Evolutionary conservation across 2,797 vertebrate genomes (phyloP), one percentile per base, ranked within the genome.

Genomic region (Rhynchonycteris naso): DNA sequence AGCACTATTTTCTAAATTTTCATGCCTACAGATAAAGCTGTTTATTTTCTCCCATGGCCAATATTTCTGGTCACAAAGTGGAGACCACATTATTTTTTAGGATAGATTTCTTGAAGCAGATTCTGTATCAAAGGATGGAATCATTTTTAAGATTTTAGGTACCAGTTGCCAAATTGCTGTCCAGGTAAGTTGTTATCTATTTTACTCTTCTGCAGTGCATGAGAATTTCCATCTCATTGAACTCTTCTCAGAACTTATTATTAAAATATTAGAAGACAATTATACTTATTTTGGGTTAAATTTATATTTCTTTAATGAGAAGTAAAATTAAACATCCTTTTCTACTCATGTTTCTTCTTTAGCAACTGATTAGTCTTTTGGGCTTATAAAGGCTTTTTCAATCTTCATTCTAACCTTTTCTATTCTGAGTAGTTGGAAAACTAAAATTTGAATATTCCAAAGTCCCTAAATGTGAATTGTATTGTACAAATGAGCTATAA

Each of bases 181-280:
- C 38, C 11, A 28, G 52, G 33, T n/a, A 35, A 59, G 9, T 61
- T 74, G 3, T 68, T 68, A 26, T 83, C 28, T 83, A 14, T 69
- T 69, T 90, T 79, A 43, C 4, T 47, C 19, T 86, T 74, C 12
- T 68, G 5, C 16, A 56, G 38, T 68, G 4, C 8, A 47, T 30
- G 14, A 71, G 19, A 81, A 83, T 81, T 92, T 93, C 87, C 33
- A 94, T 58, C 28, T 50, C 30, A 95, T 4, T 91, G 13, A 1
- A 43, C 7, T 65, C 26, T 74, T 93, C 47, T 54, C 28, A 80
- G 58, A 54, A 82, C 35, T 43, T 82, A 68, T 66, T 1, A 50
- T 89, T 79, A 91, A 95, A 72, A 66, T 74, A 54, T 76, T 87
- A 74, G 66, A 91, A 88, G n/a, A 63, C 81, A 66, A 59, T 22